Conservation (phyloP, 2,113 vertebrate species). For the Setophaga petechia region DNA sequence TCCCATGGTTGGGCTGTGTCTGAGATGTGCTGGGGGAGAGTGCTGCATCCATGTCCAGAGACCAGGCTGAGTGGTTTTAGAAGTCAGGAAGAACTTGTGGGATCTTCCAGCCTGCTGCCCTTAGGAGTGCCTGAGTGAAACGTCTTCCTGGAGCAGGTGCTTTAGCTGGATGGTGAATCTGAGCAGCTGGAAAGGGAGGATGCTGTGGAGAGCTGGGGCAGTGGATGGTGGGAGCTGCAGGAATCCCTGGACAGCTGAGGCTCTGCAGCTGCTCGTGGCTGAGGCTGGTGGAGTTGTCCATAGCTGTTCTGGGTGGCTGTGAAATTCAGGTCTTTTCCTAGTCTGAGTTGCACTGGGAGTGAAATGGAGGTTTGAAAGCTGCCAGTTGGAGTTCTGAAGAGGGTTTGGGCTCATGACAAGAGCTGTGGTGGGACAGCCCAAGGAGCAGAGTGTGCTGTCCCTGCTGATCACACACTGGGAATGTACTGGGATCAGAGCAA, state of each 20-base stretch:
- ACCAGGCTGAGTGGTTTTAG: background rate
- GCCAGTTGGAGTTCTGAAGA: background rate
- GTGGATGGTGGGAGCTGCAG: background rate
- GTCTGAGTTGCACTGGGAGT: accelerated
- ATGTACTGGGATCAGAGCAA: accelerated
- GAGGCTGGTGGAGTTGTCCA: background rate
- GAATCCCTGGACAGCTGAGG: no score
- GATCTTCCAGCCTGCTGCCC: background rate
- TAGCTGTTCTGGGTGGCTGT: background rate
- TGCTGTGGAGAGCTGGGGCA: accelerated
- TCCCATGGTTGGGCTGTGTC: accelerated
- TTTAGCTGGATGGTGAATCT: background rate
- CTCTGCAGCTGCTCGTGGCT: accelerated
- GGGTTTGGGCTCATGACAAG: background rate
- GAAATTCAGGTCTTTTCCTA: background rate
- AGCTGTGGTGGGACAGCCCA: background rate
- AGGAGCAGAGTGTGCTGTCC: accelerated
- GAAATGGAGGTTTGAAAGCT: background rate
- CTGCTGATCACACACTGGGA: accelerated
- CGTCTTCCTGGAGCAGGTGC: background rate
- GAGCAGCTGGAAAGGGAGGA: background rate
- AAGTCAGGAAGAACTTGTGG: background rate
- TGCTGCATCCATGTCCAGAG: accelerated
- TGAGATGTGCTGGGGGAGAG: background rate
- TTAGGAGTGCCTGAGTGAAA: background rate